Evolutionary conservation across 2,113 vertebrate genomes (phyloP).

Genomic region (Vidua chalybeata): DNA sequence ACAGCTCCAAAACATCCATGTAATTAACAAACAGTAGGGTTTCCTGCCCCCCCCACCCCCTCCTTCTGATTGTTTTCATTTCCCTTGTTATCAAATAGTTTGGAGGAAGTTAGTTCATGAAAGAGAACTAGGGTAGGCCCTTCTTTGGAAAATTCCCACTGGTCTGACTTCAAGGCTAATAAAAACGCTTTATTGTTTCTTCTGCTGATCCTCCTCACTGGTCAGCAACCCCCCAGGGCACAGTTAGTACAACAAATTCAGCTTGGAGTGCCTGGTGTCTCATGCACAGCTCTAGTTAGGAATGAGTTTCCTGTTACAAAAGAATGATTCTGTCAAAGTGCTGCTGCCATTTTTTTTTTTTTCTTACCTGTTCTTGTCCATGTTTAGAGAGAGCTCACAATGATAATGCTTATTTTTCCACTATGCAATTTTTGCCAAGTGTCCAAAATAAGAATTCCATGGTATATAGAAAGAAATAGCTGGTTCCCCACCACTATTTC

Average conservation of each 20-base stretch:
- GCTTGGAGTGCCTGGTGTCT: not conserved
- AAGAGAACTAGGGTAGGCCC: not conserved
- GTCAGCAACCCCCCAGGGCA: conserved; percentile 43
- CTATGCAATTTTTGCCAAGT: not conserved
- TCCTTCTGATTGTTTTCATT: not conserved
- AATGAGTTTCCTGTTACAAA: conserved; percentile 4
- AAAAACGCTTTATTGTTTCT: conserved; percentile 68
- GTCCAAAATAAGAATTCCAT: not conserved
- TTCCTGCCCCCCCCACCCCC: fast-evolving
- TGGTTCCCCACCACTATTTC: not conserved
- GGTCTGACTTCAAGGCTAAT: conserved; percentile 64
- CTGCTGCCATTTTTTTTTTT: not conserved
- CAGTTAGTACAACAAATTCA: conserved; percentile 29
- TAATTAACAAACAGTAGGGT: not conserved
- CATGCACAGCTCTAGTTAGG: not conserved
- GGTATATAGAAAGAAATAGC: not conserved
- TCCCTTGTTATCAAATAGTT: not conserved
- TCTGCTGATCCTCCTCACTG: conserved; percentile 56
- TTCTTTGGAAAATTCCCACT: conserved; percentile 43
- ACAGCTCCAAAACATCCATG: not conserved
- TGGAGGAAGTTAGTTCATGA: conserved; percentile 40
- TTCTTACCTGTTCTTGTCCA: not conserved
- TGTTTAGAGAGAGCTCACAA: not conserved
- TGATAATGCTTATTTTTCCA: not conserved
- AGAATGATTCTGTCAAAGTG: not conserved